Evolutionary conservation across 1,140 invertebrate genomes (phyloP), one percentile per base, ranked within the genome.

Genomic region (Macrobrachium rosenbergii): DNA sequence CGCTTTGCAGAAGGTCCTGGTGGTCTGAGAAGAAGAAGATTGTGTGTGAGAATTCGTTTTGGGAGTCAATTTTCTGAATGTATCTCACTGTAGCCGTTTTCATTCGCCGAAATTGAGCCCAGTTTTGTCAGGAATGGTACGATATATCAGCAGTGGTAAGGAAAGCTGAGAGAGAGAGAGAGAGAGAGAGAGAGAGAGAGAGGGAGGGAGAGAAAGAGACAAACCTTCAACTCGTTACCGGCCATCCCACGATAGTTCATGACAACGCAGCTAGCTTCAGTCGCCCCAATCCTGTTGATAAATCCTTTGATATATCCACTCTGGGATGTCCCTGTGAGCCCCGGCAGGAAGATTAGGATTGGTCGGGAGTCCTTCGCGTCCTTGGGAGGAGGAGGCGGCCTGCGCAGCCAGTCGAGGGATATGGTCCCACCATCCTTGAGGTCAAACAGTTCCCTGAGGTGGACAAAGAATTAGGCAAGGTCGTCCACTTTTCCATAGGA

Each of bases 401-500:
- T 93, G 63, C 91, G 90, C 37, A 92, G 88, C 96, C 96, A 98
- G 92, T 98, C 96, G 72, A 98, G 92, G 6, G 95, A 95, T 21
- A 98, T 94, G 92, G 96, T 94, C 8, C 97, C 97, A n/a, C 96
- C 96, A 93, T 98, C 97, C 72, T 94, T 93, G 67, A 97, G 91
- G 37, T 92, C 92, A 79, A 98, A 91, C 82, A 97, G 94, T 93
- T 97, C 95, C 89, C 96, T 96, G 83, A 7, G 88, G 77, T 88
- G 90, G 21, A 91, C 91, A 89, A 90, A 88, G 91, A 88, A 28
- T 28, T 17, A 52, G 14, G 14, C 43, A 6, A 43, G 28, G 69
- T 37, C 69, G 43, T 37, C 69, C 43, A 23, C 21, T 23, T 37
- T 64, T 17, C 2, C 17, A 21, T 19, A 19, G 17, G 21, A 17